Conservation (phyloP, 2,797 vertebrate species). For the Phaenicophaeus curvirostris region DNA sequence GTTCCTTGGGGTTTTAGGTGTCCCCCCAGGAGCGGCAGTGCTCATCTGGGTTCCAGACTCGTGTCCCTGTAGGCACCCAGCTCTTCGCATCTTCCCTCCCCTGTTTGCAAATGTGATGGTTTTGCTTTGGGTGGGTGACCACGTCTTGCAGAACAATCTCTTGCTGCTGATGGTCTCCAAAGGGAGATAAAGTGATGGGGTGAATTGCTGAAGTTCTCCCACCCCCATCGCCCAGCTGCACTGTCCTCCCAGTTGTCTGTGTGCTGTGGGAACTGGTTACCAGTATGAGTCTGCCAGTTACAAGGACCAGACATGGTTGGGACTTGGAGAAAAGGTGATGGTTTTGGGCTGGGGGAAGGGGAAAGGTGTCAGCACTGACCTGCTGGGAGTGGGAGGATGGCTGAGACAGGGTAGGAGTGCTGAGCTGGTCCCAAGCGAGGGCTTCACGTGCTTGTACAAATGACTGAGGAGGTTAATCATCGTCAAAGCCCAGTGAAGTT, state of each 20-base stretch:
- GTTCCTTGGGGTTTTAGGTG: background rate
- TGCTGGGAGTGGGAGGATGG: background rate
- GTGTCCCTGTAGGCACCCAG: background rate
- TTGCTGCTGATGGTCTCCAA: background rate
- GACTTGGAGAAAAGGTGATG: accelerated
- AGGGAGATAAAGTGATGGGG: background rate
- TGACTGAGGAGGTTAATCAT: conserved; percentile 31
- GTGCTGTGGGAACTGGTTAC: background rate
- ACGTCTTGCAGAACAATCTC: background rate
- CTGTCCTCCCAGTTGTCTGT: background rate
- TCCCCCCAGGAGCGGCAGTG: background rate
- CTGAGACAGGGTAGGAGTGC: accelerated
- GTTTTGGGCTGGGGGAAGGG: background rate
- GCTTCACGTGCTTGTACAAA: background rate
- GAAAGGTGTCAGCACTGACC: accelerated
- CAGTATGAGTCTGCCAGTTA: background rate
- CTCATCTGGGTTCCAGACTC: background rate
- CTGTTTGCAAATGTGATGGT: background rate
- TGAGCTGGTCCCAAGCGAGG: background rate
- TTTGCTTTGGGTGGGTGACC: background rate
- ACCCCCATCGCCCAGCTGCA: accelerated
- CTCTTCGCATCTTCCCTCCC: background rate
- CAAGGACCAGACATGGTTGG: accelerated
- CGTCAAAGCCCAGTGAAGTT: background rate
- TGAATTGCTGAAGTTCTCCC: background rate